Percentiles rank a stretch among this genome's conserved stretches.
Conservation (phyloP, 1,140 invertebrate species). For the Drosophila athabasca region DNA sequence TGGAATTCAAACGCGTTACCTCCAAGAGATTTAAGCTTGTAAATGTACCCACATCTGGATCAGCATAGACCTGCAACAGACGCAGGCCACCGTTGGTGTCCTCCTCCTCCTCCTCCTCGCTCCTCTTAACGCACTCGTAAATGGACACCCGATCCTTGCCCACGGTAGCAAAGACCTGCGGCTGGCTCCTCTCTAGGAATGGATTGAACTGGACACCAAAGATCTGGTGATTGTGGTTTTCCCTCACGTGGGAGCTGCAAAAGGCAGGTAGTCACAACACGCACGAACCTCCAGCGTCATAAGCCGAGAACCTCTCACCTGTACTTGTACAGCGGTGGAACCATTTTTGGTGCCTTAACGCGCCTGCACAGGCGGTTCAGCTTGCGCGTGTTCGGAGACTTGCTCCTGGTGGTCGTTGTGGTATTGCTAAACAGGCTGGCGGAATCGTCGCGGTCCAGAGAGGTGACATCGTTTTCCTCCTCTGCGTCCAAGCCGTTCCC, state of each 20-base stretch:
- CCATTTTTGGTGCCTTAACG: constrained; percentile 86
- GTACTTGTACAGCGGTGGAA: constrained; percentile 92
- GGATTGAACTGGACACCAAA: constrained; percentile 98
- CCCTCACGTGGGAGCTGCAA: constrained; percentile 90
- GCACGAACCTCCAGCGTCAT: neutral
- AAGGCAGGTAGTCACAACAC: neutral
- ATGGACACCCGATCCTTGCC: constrained; percentile 97
- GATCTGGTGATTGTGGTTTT: constrained; percentile 96
- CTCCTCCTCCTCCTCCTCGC: constrained; percentile 53
- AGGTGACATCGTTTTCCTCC: constrained; percentile 20
- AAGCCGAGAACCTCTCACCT: constrained; percentile 83
- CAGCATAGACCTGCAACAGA: constrained; percentile 95
- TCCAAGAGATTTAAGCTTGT: neutral
- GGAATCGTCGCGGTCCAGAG: constrained; percentile 86
- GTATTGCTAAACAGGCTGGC: constrained; percentile 93
- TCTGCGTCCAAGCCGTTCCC: constrained; percentile 29
- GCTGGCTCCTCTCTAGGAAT: constrained; percentile 92
- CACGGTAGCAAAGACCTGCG: constrained; percentile 94
- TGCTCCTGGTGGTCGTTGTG: constrained; percentile 93
- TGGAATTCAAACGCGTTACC: neutral
- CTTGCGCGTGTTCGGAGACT: constrained; percentile 91
- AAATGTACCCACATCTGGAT: constrained; percentile 90
- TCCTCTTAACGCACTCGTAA: constrained; percentile 90
- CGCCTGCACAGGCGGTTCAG: constrained; percentile 85
- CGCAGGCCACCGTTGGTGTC: constrained; percentile 89